Evolutionary conservation across 1,140 invertebrate species (phyloP), one percentile per base, ranked within the genome.

Genomic region (Neodiprion lecontei): DNA sequence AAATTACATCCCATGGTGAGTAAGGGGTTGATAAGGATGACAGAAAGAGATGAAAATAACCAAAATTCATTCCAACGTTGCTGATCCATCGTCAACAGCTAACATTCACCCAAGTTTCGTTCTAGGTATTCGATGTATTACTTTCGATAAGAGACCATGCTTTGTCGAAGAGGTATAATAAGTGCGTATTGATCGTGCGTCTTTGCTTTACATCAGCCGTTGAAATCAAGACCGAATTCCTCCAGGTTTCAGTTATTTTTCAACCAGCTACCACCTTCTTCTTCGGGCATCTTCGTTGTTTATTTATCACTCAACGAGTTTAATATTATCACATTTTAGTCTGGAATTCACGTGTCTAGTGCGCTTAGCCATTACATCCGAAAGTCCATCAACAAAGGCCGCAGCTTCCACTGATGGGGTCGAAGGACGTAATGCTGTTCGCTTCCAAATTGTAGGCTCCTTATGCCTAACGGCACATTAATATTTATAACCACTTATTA

Each of bases 311-410:
- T 53, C 50, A 10, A 10, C n/a, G 50, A 53, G 2, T 1, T 10
- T n/a, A 53, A 53, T n/a, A 14, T n/a, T 53, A 11, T 53, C n/a
- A 10, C 50, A 53, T 68, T 68, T 21, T 74, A 87, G 83, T 79
- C 85, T 7, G 79, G 88, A 14, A 80, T 89, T 1, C 88, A 90
- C 78, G 84, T 90, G 8, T 90, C 89, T 9, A 89, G 89, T 1
- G 89, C 89, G 0, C 90, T 88, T 76, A 92, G 78, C 74, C 79
- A 81, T 72, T 78, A 73, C 71, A 73, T 48, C 12, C 7, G 21
- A 3, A 53, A 53, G 8, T 50, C 67, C 2, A 53, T 75, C 1
- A 47, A 76, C 8, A 77, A 79, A 72, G 49, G 50, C 75, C 78
- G 9, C 75, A 77, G 21, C 69, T 70, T 9, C 23, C 47, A 47